Conservation (phyloP, 2,113 vertebrate genomes). For the Syrmaticus mikado region DNA sequence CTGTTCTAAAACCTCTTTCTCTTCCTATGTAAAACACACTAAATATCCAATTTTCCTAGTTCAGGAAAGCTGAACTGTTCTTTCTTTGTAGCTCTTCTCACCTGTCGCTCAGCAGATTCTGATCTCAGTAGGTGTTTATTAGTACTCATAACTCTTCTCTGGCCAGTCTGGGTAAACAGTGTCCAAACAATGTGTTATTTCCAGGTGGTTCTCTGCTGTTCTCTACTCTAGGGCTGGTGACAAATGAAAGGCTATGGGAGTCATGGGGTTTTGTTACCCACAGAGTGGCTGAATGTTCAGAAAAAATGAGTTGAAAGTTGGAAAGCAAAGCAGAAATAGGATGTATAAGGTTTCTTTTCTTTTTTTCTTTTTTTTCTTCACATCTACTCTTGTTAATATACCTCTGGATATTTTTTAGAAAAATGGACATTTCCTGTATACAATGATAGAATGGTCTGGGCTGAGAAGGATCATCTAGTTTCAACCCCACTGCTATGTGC, state of each 20-base stretch:
- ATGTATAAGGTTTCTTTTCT: not conserved
- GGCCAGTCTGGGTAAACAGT: not conserved
- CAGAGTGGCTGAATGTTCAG: not conserved
- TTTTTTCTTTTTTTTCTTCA: not conserved
- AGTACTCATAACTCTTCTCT: not conserved
- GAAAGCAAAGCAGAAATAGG: not conserved
- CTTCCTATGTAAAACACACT: not conserved
- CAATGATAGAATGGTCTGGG: no score
- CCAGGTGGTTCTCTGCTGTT: not conserved
- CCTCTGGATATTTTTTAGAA: not conserved
- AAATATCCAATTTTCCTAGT: not conserved
- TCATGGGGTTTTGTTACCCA: not conserved
- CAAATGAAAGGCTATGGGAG: not conserved
- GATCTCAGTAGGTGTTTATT: slow-evolving; percentile 11
- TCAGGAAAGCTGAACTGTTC: slow-evolving; percentile 10
- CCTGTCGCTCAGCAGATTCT: not conserved
- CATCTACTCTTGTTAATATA: not conserved
- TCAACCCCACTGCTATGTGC: no score
- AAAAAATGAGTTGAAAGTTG: not conserved
- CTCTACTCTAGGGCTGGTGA: not conserved
- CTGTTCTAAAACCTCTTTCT: not conserved
- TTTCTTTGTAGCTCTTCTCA: not conserved
- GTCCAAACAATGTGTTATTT: not conserved
- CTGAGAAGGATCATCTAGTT: no score
- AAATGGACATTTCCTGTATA: not conserved